Evolutionary conservation across 2,797 vertebrate species (phyloP).

Genomic region (Pangasius larnaudii): DNA sequence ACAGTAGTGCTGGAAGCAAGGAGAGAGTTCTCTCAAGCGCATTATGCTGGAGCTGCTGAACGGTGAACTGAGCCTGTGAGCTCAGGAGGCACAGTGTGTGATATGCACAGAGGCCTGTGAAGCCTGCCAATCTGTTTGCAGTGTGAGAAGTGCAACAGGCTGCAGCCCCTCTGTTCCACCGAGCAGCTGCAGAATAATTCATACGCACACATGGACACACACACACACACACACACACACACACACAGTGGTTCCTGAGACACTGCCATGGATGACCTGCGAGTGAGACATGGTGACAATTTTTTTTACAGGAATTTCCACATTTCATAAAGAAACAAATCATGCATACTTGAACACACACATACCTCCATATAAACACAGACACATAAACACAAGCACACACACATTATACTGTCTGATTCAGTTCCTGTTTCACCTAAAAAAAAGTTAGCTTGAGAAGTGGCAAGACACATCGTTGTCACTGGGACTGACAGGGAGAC

Average conservation of each 20-base stretch:
- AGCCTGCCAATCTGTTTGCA: conserved; percentile 45
- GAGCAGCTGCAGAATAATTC: conserved; percentile 76
- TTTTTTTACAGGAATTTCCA: conserved; percentile 68
- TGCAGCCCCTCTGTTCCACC: conserved; percentile 68
- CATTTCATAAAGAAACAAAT: conserved; percentile 62
- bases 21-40: conserved; percentile 16
- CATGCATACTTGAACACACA: conserved; percentile 57
- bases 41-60: conserved; percentile 39
- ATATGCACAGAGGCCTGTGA: conserved; percentile 37
- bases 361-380: not conserved
- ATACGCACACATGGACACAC: conserved; percentile 57
- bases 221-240: conserved; percentile 29
- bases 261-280: conserved; percentile 64
- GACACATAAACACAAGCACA: conserved; percentile 6
- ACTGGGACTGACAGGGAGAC: not conserved
- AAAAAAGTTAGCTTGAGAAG: not conserved
- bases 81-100: conserved; percentile 20
- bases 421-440: not conserved
- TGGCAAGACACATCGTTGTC: not conserved
- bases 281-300: conserved; percentile 69
- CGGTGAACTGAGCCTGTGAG: conserved; percentile 30
- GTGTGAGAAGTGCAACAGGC: conserved; percentile 68
- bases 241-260: conserved; percentile 39
- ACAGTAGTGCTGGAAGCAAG: conserved; percentile 29
- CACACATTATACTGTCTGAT: conserved; percentile 1